These are phyloP conservation scores for Cylloceria caligata DNA, from an alignment of 2,888 invertebrate genomes.

Conservation along the genomic window DNA sequence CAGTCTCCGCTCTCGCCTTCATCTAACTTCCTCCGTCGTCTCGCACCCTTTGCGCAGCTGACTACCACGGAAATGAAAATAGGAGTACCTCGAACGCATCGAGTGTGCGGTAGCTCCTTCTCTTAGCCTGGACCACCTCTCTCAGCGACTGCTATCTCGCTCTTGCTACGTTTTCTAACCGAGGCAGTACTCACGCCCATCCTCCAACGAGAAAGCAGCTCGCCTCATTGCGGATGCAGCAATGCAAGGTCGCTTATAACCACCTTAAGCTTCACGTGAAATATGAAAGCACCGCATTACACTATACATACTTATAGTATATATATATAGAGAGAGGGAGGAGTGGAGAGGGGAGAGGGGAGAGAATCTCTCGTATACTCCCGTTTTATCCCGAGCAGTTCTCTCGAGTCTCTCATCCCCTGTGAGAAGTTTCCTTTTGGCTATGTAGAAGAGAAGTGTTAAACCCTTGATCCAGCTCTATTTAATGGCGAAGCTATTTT, in stretches of 20 bases:
- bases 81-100: conserved; percentile 73
- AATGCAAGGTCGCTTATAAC: conserved; percentile 76
- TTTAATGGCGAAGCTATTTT: conserved; percentile 23
- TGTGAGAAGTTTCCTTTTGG: conserved; percentile 48
- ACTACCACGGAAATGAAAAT: conserved; percentile 72
- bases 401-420: conserved; percentile 51
- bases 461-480: conserved; percentile 39
- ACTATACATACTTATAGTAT: conserved; percentile 39
- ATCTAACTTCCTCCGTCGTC: conserved; percentile 33
- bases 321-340: conserved; percentile 19
- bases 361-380: conserved; percentile 45
- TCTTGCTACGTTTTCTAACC: conserved; percentile 45
- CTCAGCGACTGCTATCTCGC: conserved; percentile 4
- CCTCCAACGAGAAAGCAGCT: conserved; percentile 54
- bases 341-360: too few species aligned
- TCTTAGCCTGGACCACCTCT: conserved; percentile 39
- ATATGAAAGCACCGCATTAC: conserved; percentile 76
- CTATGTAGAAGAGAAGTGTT: conserved; percentile 43
- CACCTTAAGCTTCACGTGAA: conserved; percentile 72
- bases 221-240: conserved; percentile 78
- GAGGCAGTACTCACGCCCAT: conserved; percentile 26
- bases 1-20: conserved; percentile 43
- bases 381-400: conserved; percentile 56
- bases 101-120: conserved; percentile 64
- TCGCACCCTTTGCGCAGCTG: conserved; percentile 63